Conservation (phyloP, 2,797 vertebrate genomes). For the Trichosurus vulpecula region DNA sequence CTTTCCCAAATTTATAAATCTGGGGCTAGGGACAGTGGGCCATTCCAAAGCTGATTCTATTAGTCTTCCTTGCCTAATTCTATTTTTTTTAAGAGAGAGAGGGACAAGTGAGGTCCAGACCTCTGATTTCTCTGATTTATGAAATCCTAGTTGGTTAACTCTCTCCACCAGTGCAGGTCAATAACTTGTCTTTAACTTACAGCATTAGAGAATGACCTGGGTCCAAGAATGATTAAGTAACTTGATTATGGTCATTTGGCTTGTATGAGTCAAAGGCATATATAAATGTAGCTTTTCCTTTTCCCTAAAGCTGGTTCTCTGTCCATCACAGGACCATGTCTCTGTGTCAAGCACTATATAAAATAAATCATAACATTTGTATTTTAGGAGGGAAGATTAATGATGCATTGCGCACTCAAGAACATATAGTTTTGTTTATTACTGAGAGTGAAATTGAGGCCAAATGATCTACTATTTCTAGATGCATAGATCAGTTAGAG, state of each 20-base stretch:
- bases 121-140: background rate
- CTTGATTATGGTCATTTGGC: background rate
- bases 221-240: background rate
- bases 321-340: background rate
- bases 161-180: background rate
- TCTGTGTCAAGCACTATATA: background rate
- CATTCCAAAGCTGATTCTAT: background rate
- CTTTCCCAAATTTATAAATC: background rate
- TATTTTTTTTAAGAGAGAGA: background rate
- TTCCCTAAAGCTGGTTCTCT: background rate
- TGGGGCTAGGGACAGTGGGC: background rate
- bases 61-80: background rate
- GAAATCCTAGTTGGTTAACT: background rate
- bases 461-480: background rate
- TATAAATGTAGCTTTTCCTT: background rate
- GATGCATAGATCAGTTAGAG: background rate
- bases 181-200: background rate
- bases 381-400: background rate
- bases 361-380: background rate
- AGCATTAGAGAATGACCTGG: background rate
- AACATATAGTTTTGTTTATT: background rate
- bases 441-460: background rate
- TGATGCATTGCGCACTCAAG: conserved; percentile 15
- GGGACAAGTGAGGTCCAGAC: background rate
- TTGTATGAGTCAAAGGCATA: background rate